These are phyloP conservation scores for Melikaiella ostensackeni DNA, from an alignment of 2,888 invertebrate species.

Conservation along the genomic window DNA sequence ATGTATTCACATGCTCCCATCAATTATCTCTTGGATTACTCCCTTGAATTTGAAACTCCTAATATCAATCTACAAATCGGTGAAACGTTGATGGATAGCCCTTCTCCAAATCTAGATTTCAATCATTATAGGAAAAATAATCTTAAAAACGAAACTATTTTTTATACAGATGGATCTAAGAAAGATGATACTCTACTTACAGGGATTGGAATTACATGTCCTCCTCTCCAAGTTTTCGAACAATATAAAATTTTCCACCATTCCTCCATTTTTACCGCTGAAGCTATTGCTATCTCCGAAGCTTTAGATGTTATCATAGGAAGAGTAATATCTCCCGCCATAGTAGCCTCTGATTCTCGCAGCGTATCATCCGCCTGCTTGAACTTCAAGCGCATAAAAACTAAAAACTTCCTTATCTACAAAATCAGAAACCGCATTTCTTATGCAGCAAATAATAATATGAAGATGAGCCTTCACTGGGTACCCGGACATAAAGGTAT, in stretches of 20 bases:
- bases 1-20: too few relatives aligned
- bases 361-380: neutral
- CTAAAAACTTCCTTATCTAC: neutral
- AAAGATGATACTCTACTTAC: neutral
- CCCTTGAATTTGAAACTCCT: too few relatives aligned
- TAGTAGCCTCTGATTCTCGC: neutral
- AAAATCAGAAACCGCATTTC: neutral
- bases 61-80: too few relatives aligned
- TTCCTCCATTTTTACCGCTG: neutral
- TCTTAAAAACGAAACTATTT: neutral
- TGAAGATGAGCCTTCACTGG: neutral
- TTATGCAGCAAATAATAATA: neutral
- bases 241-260: neutral
- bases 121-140: neutral
- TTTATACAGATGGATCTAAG: neutral
- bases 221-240: neutral
- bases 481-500: neutral
- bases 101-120: neutral
- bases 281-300: neutral
- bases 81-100: neutral
- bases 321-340: neutral
- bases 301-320: neutral
- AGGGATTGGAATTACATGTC: neutral
- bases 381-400: neutral
- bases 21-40: too few relatives aligned